Base-by-base conservation (phyloP, 2,888 invertebrate genomes). In the Drosophila macrospina region DNA sequence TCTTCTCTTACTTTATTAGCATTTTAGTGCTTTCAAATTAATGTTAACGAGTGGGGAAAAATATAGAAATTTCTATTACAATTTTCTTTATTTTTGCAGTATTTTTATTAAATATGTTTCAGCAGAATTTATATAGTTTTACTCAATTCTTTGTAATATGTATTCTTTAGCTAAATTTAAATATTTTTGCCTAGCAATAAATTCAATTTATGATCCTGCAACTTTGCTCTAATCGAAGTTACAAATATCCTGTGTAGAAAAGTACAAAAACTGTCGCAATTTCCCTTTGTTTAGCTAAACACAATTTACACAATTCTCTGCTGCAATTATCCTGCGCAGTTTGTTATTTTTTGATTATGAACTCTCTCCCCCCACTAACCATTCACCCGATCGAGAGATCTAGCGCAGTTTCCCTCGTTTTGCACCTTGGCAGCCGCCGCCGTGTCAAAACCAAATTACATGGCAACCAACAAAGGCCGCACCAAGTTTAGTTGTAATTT, bases 371-470 rank as follows among this genome's bases (percentile, higher is more conserved):
- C 20, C 20, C 20, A 20, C 3, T 20, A 1, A 1, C 20, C 20
- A 1, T 20, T 20, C 20, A 2, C 42, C 50, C 28, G 39, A 13
- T 6, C 44, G 13, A 6, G 28, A 28, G 8, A 28, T 11, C 20
- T 13, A 1, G 10, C 5, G 45, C 16, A 30, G 4, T 51, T 13
- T 41, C 37, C 48, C 28, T 32, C 26, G n/a, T 30, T 34, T 50
- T 16, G 34, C 77, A 74, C 74, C 65, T 71, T 60, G 47, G 32
- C 67, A 60, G 20, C n/a, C n/a, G 71, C 61, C 81, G 56, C 84
- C 57, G 69, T 80, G 88, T 62, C 64, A 88, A 88, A 83, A 88
- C 83, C 83, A 71, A 83, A 83, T 86, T 83, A 83, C 83, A 83
- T 77, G 89, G 70, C 67, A 60, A 50, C 81, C 86, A 80, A 88